phyloP scores from a whole-genome alignment of 2,888 invertebrate genomes.

The Scaptomyza polygonia region DNA sequence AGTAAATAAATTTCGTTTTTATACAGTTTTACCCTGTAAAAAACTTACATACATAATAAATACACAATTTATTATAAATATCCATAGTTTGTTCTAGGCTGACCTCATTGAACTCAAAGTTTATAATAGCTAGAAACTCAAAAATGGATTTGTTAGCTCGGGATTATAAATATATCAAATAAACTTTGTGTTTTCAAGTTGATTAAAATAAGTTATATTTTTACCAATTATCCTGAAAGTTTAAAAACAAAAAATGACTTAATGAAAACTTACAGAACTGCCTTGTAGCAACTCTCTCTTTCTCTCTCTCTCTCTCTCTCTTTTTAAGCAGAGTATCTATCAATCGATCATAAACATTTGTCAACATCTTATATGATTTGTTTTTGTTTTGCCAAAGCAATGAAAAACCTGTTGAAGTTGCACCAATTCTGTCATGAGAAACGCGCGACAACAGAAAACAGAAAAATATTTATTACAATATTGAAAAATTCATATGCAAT shows the following conservation, averaged over 20 bases:
- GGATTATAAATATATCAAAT: too few species aligned
- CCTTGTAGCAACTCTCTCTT: too few species aligned
- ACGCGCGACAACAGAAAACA: constrained; percentile 51
- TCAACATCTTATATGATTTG: constrained; percentile 6
- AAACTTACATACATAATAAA: neutral
- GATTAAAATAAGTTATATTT: too few species aligned
- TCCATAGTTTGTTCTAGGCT: too few species aligned
- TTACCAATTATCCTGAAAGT: neutral
- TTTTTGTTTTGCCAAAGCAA: constrained; percentile 12
- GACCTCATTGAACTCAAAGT: too few species aligned
- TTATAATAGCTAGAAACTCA: too few species aligned
- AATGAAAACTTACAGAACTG: too few species aligned
- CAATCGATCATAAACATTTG: constrained; percentile 4
- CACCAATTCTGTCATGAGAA: constrained; percentile 74
- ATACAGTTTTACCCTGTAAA: constrained; percentile 7
- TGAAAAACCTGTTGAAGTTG: constrained; percentile 69
- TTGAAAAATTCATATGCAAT: constrained; percentile 67
- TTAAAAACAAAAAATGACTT: neutral
- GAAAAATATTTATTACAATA: constrained; percentile 72
- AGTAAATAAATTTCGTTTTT: constrained; percentile 33
- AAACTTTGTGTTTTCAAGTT: too few species aligned
- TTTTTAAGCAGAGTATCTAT: constrained; percentile 4
- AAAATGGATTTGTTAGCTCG: too few species aligned
- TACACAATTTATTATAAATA: too few species aligned
- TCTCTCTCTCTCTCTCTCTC: too few species aligned